Percentiles rank a stretch among this genome's conserved stretches.
These are phyloP conservation scores for Watsonalla cultraria DNA, from an alignment of 2,888 invertebrate genomes.

Conservation along the genomic window DNA sequence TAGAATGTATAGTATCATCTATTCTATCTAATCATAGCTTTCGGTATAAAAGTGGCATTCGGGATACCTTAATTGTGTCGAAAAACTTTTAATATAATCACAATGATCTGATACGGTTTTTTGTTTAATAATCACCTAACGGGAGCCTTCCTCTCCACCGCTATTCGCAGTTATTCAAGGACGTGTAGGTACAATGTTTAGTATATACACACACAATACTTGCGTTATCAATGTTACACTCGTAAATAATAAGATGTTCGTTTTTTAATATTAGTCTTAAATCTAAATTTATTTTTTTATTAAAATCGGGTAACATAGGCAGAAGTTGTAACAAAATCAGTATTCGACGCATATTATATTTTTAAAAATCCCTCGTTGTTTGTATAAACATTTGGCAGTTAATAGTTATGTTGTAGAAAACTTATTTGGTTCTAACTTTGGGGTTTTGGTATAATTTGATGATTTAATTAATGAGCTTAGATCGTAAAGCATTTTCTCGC, in stretches of 20 bases:
- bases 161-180: background rate
- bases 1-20: no score
- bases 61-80: no score
- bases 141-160: background rate
- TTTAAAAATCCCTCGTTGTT: background rate
- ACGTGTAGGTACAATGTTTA: background rate
- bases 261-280: constrained; percentile 26
- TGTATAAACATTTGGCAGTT: constrained; percentile 1
- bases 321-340: background rate
- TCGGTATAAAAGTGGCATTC: no score
- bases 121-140: background rate
- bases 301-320: constrained; percentile 15
- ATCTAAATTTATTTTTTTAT: constrained; percentile 50
- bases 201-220: background rate
- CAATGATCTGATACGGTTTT: no score
- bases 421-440: constrained; percentile 26
- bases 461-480: constrained; percentile 30
- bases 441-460: constrained; percentile 31
- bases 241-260: constrained; percentile 1
- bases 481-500: constrained; percentile 51
- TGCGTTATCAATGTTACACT: background rate
- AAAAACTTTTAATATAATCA: no score
- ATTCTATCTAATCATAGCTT: no score
- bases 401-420: constrained; percentile 12
- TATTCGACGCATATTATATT: background rate